Evolutionary conservation across 2,888 invertebrate species (phyloP), one percentile per base, ranked within the genome.

Genomic region (Holacanthella duospinosa): DNA sequence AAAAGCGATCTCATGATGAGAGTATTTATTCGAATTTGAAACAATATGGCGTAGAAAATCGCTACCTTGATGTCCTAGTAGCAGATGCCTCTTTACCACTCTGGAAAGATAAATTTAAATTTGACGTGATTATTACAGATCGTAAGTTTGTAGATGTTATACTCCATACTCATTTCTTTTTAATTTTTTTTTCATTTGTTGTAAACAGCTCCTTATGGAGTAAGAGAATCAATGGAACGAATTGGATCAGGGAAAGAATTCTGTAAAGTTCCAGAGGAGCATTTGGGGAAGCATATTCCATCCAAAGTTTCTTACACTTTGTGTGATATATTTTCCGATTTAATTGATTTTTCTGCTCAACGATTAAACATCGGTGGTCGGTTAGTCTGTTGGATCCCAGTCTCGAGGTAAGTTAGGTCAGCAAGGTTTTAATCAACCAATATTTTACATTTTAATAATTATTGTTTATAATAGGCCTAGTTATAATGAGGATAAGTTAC

Each of bases 141-240:
- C 99, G 92, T 93, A 28, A 55, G 26, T 6, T 16, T 25, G 3
- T 55, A 16, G 2, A 26, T 25, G 25, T n/a, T n/a, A n/a, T n/a
- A n/a, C n/a, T n/a, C n/a, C n/a, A n/a, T n/a, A n/a, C n/a, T n/a
- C n/a, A n/a, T n/a, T n/a, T n/a, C n/a, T n/a, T n/a, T n/a, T n/a
- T 55, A 27, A 3, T 60, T 60, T 26, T n/a, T 4, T 21, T 36
- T 2, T 21, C 2, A 36, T 27, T 57, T 19, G 1, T n/a, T n/a
- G n/a, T n/a, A n/a, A n/a, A n/a, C 75, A 95, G 96, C 97, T 26
- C 99, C 99, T 0, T 99, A 99, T 79, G 99, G 99, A 29, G 92
- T 99, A 28, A 81, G 99, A 66, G 99, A 99, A 79, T 84, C 94
- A 1, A 89, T 91, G 0, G 90, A 90, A 78, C 87, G 86, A 76